Evolutionary conservation across 2,888 invertebrate species (phyloP).

Genomic region (Resseliella maxima): DNA sequence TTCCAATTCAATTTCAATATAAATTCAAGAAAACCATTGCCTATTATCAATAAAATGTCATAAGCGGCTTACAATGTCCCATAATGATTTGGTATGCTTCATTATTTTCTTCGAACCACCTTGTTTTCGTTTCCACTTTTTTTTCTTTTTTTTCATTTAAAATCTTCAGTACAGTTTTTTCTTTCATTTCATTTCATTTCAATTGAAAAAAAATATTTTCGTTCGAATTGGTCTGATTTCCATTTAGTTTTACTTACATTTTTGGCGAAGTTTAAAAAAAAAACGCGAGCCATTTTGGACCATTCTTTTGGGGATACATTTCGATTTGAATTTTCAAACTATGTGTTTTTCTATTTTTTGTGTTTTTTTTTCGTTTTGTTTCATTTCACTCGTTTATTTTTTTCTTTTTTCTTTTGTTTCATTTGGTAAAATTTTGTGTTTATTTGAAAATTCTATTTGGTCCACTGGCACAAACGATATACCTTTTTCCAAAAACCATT

Average conservation of each 20-base stretch:
- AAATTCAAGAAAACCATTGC: no score
- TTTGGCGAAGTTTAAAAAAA: no score
- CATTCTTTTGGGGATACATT: background rate
- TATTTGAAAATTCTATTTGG: constrained; percentile 58
- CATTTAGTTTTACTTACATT: background rate
- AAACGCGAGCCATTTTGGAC: background rate
- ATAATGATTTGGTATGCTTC: no score
- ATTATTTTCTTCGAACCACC: no score
- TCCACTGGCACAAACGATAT: constrained; percentile 61
- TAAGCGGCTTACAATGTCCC: no score
- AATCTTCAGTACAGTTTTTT: no score
- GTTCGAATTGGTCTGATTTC: background rate
- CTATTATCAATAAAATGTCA: no score
- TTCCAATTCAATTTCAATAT: no score
- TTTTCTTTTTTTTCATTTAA: no score
- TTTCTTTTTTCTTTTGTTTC: constrained; percentile 57
- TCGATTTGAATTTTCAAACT: background rate
- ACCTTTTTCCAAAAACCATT: constrained; percentile 63
- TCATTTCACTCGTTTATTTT: background rate
- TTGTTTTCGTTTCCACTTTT: no score
- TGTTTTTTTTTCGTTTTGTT: constrained; percentile 9
- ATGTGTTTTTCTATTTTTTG: no score
- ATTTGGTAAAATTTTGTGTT: constrained; percentile 57
- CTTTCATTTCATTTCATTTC: background rate
- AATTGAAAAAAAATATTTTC: background rate